Evolutionary conservation across 2,113 vertebrate genomes (phyloP).

Genomic region (Chamaea fasciata): DNA sequence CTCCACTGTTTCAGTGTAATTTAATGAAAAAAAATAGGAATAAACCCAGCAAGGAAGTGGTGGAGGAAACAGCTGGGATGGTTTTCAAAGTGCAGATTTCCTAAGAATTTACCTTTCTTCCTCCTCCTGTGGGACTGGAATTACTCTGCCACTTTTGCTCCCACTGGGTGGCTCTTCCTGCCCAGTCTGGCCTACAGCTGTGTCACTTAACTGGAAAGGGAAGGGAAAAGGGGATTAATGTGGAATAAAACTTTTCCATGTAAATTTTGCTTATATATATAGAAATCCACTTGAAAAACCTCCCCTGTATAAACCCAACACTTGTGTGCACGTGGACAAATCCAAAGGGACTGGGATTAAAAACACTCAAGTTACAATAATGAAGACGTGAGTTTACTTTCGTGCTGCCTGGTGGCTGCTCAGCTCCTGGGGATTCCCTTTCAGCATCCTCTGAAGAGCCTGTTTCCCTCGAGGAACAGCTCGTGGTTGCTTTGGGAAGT

Average conservation of each 20-base stretch:
- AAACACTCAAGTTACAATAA: neutral
- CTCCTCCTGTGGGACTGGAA: conserved; percentile 26
- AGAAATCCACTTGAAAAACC: neutral
- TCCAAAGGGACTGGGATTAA: neutral
- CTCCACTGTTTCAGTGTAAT: fast-evolving
- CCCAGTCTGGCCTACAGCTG: conserved; percentile 1
- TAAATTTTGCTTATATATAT: neutral
- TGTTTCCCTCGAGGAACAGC: neutral
- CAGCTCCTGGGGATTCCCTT: neutral
- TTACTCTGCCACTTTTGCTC: conserved; percentile 39
- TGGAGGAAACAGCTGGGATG: neutral
- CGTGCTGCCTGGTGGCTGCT: neutral
- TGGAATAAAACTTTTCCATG: neutral
- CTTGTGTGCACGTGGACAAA: neutral
- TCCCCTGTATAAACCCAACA: neutral
- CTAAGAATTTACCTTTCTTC: conserved; percentile 46
- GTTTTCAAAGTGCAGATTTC: neutral
- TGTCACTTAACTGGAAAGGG: neutral
- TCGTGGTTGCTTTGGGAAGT: neutral
- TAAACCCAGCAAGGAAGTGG: neutral
- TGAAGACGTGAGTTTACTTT: neutral
- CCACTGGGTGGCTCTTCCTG: conserved; percentile 33
- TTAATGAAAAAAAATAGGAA: neutral
- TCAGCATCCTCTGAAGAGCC: neutral
- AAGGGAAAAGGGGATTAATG: neutral